These are phyloP conservation scores for Trematocara variabile DNA, from an alignment of 2,113 vertebrate species.

Conservation along the genomic window DNA sequence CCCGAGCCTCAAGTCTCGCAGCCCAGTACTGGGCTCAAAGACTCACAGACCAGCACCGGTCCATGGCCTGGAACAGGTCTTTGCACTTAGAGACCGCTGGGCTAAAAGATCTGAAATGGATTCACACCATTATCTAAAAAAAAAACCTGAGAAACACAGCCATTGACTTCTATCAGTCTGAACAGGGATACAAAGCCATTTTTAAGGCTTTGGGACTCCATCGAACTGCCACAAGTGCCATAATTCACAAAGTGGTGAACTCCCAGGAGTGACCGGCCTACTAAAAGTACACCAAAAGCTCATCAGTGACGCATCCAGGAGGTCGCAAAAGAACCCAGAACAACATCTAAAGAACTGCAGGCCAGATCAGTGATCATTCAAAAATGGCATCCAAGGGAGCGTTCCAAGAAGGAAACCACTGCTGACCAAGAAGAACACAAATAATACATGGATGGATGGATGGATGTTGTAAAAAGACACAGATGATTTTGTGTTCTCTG, in stretches of 20 bases:
- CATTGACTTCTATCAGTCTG: background rate
- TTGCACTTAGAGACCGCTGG: rapidly evolving
- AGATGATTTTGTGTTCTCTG: background rate
- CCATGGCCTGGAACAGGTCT: rapidly evolving
- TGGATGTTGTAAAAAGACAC: background rate
- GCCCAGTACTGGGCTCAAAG: background rate
- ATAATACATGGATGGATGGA: background rate
- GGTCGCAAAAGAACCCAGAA: background rate
- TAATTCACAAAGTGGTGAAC: background rate
- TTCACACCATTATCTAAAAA: background rate
- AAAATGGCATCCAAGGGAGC: background rate
- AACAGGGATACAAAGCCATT: background rate
- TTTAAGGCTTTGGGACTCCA: background rate
- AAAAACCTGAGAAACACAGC: rapidly evolving
- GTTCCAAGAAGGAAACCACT: background rate
- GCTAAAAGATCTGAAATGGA: background rate
- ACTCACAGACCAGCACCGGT: background rate
- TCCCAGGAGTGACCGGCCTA: background rate
- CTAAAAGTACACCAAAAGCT: background rate
- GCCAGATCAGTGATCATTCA: background rate
- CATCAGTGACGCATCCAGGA: background rate
- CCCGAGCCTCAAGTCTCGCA: background rate
- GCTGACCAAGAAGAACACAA: background rate
- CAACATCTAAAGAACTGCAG: background rate
- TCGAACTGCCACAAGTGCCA: background rate